Base-by-base conservation (phyloP, 1,140 invertebrate species). In the Archivesica marissinica region DNA sequence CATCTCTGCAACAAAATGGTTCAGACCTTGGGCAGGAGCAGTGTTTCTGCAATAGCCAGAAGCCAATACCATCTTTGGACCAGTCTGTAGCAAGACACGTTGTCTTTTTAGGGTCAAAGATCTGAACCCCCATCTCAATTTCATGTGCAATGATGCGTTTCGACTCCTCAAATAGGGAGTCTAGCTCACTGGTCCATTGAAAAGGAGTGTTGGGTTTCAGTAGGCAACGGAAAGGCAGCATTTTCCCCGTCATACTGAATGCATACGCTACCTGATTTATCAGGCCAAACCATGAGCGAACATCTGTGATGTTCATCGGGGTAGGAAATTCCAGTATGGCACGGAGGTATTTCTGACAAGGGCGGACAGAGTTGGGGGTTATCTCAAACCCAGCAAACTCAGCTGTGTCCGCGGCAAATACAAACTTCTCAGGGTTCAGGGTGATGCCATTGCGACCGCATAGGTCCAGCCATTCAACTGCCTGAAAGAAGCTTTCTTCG, bases 401-500 rank as follows among this genome's bases (percentile, higher is more conserved):
- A 0, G 91, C 85, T 0, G 25, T 75, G 11, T 84, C 44, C 61
- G 54, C 9, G 13, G 59, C 88, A 28, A 92, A 89, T 13, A 23
- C n/a, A 56, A 89, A 88, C 75, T 92, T 93, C 4, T 87, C 61
- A 17, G 86, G 79, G 72, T 91, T 92, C 25, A 93, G 85, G 6
- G 82, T 93, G 25, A 91, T 93, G 38, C 86, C 81, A 41, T 87
- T 85, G 25, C 84, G 35, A 50, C 85, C 87, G 76, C 87, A 90
- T 7, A 79, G n/a, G 54, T 89, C 85, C 2, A 89, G 86, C 81
- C 88, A 87, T 23, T 70, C 17, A n/a, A 20, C 15, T 30, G 86
- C 78, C 35, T 88, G 83, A 39, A 66, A 61, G 80, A 87, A 88
- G 15, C 44, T 41, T 56, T 75, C 79, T 72, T 86, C 79, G 15